Base-by-base conservation (phyloP, 2,797 vertebrate species). In the Peromyscus attwateri region DNA sequence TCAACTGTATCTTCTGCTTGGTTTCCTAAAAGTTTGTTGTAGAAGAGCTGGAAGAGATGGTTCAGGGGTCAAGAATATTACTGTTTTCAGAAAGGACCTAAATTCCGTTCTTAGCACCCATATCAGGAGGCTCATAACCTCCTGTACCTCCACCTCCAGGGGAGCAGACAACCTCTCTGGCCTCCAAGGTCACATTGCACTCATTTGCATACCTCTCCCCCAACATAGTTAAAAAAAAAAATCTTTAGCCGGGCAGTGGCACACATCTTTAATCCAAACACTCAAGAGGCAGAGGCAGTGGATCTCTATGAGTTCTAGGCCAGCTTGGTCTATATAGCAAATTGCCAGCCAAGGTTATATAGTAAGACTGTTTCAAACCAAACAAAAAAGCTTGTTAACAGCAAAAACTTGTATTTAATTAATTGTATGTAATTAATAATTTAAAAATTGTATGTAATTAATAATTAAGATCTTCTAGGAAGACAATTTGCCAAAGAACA, bases 1-100 rank as follows among this genome's bases (percentile, higher is more conserved):
- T 66, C 92, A 95, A 92, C 84, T 71, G 10, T 4, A 29, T 66
- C 64, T 92, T 95, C 96, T 91, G 60, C 21, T 93, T 23, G 1
- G 34, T 12, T 93, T 21, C 60, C 55, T 92, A 23, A 77, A 95
- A 93, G 40, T 94, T 90, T 34, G 11, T 88, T 88, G 81, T 2
- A 76, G 49, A 96, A 88, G n/a, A n/a, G n/a, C n/a, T n/a, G n/a
- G n/a, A n/a, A 81, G 52, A 81, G 52, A 55, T 57, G 52, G 79
- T 21, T 57, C 52, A 37, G 31, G 77, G 79, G 11, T 57, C 21
- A 81, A 81, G 21, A 57, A 52, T 37, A 81, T 25, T 57, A 37
- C 34, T 25, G 21, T 81, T 57, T 57, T 81, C 52, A 25, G 57
- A 75, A 37, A 84, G 9, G 25, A 83, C 81, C 37, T 84, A 21